A percentile compares a stretch with the other conserved stretches of the same genome.
Conservation (phyloP, 2,888 invertebrate genomes). For the Cetonia aurata region DNA sequence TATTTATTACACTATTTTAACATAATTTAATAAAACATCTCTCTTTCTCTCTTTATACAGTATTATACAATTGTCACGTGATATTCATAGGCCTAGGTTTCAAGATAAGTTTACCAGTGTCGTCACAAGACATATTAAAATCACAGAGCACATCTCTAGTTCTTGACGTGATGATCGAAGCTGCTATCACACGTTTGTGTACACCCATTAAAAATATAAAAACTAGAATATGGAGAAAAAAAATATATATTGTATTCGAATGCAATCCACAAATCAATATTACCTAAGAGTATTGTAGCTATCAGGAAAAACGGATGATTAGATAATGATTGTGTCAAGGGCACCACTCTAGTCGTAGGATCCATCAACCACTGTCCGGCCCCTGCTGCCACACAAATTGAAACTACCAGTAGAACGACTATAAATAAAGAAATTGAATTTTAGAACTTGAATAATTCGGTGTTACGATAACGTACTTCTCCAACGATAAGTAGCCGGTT, state of each 20-base stretch:
- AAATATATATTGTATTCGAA: not conserved
- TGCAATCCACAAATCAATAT: conserved; percentile 55
- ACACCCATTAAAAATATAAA: conserved; percentile 85
- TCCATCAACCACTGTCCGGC: conserved; percentile 98
- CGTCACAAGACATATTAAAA: conserved; percentile 99
- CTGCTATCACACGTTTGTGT: conserved; percentile 96
- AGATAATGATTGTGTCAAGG: conserved; percentile 89
- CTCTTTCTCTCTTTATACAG: conserved; percentile 31
- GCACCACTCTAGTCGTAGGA: conserved; percentile 91
- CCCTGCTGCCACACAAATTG: conserved; percentile 91
- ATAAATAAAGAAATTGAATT: conserved; percentile 49
- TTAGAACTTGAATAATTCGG: conserved; percentile 28
- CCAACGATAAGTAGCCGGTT: conserved; percentile 96
- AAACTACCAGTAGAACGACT: conserved; percentile 89
- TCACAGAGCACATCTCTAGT: conserved; percentile 91
- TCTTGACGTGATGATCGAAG: conserved; percentile 93
- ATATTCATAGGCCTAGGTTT: conserved; percentile 82
- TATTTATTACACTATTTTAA: conserved; percentile 29
- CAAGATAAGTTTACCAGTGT: conserved; percentile 94
- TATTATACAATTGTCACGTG: conserved; percentile 59
- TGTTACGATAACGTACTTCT: conserved; percentile 77
- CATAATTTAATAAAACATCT: conserved; percentile 41
- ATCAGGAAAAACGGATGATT: conserved; percentile 96
- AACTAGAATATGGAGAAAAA: conserved; percentile 8
- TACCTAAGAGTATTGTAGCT: conserved; percentile 86